Evolutionary conservation across 2,113 vertebrate species (phyloP).

Genomic region (Psittacula cyanocephala): DNA sequence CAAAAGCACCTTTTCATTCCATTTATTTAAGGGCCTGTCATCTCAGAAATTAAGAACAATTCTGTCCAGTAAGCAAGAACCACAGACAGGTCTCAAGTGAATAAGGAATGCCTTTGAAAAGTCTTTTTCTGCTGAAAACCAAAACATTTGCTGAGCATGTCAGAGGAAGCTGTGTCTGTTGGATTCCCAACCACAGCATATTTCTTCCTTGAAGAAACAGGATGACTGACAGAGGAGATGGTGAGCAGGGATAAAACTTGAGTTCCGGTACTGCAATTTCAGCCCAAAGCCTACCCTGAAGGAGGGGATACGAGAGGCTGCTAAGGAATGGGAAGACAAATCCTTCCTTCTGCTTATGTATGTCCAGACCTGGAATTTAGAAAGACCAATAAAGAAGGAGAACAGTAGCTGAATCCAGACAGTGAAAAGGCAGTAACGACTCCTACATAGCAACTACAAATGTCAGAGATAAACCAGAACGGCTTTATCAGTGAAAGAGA

Average conservation of each 20-base stretch:
- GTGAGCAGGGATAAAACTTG: background rate
- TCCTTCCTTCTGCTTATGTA: background rate
- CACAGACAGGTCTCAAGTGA: background rate
- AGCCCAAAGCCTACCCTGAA: background rate
- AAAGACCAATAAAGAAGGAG: background rate
- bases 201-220: background rate
- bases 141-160: background rate
- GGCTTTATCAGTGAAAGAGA: background rate
- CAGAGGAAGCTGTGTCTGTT: background rate
- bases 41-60: background rate
- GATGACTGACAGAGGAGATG: background rate
- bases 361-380: background rate
- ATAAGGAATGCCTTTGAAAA: background rate
- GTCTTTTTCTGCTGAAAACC: background rate
- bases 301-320: background rate
- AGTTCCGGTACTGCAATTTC: background rate
- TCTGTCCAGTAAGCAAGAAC: background rate
- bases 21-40: background rate
- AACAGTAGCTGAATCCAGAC: background rate
- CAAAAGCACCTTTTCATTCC: accelerated
- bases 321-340: background rate
- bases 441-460: background rate
- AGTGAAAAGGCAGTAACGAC: background rate
- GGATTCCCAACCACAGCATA: background rate
- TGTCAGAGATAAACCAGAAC: background rate